Evolutionary conservation across 2,113 vertebrate genomes (phyloP), one percentile per base, ranked within the genome.

Genomic region (Rattus norvegicus): DNA sequence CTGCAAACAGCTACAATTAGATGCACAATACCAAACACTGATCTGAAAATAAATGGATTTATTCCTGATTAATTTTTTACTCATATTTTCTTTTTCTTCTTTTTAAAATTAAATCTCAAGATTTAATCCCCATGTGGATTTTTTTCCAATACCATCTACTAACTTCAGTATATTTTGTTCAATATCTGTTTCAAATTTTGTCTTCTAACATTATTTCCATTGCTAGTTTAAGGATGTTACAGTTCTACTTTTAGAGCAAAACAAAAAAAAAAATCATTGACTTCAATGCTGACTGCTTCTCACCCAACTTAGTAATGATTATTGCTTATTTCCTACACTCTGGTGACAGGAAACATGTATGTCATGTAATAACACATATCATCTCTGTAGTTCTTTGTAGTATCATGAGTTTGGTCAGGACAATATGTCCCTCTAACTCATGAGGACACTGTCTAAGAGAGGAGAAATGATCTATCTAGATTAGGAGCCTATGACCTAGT

Each of bases 1-100:
- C 33, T 59, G 88, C 26, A 8, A 96, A 69, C 63, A 92, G 86
- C 94, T 92, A 26, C n/a, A 77, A 72, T 30, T 88, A 4, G n/a
- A 63, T 79, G 90, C 30, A 8, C 14, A 90, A 85, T 92, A 97
- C 89, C 85, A 79, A 86, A 88, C 11, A 92, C 33, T 80, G 2
- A 61, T 0, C 70, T 92, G 14, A 14, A 4, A 39, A 79, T 81
- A 89, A 85, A 80, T 84, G 54, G 0, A 43, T 70, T 79, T 85
- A 3, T 59, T 93, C 69, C 39, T 84, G 6, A 24, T 4, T 36
- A 49, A 5, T 49, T 22, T 28, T 83, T 49, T 36, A 20, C 67
- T 69, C 33, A 13, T 75, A 30, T 90, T 52, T 86, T 39, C 33
- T 19, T 69, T 17, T 54, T 76, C n/a, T 59, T 24, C 9, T 9